Base-by-base conservation (phyloP, 1,140 invertebrate species). In the Drosophila bocki region DNA sequence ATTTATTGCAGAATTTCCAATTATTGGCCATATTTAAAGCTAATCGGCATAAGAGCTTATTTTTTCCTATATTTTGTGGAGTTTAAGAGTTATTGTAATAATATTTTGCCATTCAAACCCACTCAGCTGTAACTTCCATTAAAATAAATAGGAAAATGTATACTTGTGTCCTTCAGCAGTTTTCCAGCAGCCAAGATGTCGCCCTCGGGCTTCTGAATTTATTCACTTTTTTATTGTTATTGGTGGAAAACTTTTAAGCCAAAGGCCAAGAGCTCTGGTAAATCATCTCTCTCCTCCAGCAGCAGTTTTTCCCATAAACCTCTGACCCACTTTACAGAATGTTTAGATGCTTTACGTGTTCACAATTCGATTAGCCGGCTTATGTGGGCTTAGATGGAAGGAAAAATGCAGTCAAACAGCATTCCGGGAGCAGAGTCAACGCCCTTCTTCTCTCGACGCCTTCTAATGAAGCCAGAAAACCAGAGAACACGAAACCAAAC, bases 401-500 rank as follows among this genome's bases (percentile, higher is more conserved):
- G 3, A 51, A 65, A 83, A 83, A 87, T 87, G 80, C 85, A 75
- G 77, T 88, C 80, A 80, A 75, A 64, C 83, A 80, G 83, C 84
- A 74, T 83, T 84, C 60, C 35, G 19, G n/a, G n/a, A 29, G 17
- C 39, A 51, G 50, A 74, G 80, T 82, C 75, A 87, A 83, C 67
- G 68, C 70, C 61, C 51, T 71, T 78, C 54, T 13, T 26, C 42
- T 19, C 45, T 15, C 45, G 44, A 61, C 35, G 48, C 29, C 60
- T 57, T 53, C 45, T 69, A 84, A 80, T 84, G 68, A 58, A 78
- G 54, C 56, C 47, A 51, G 50, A 62, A 61, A 58, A 32, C 32
- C 59, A 41, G 51, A 51, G 54, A 42, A 42, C 29, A 42, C 35
- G 17, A 45, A 64, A 39, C 64, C 50, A 54, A 54, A 11, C 17